phyloP scores from a whole-genome alignment of 1,140 invertebrate species.

The Drosophila orena region DNA sequence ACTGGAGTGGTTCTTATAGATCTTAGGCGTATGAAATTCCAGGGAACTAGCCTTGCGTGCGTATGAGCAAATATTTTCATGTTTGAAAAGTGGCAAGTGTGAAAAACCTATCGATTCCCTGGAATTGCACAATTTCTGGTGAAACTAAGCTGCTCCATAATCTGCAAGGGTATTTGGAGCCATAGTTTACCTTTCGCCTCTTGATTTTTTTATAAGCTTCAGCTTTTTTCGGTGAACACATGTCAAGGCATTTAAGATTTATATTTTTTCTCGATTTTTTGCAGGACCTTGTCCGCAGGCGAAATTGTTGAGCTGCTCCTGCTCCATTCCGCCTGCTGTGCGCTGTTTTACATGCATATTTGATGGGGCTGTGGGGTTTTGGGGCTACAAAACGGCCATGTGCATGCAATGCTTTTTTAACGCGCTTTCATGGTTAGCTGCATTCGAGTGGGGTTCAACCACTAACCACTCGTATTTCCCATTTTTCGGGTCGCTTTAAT shows the following conservation, averaged over 20 bases:
- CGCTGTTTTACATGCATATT: constrained; percentile 55
- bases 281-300: constrained; percentile 17
- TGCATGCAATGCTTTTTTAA: constrained; percentile 66
- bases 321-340: constrained; percentile 26
- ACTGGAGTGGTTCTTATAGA: too few species aligned
- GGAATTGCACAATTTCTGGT: neutral
- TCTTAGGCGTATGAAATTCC: neutral
- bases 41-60: neutral
- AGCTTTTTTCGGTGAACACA: constrained; percentile 67
- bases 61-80: neutral
- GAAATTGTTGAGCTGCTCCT: constrained; percentile 45
- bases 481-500: constrained; percentile 50
- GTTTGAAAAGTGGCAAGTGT: neutral
- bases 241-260: constrained; percentile 80
- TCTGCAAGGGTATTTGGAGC: constrained; percentile 19
- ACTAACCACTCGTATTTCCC: constrained; percentile 1
- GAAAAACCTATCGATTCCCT: neutral
- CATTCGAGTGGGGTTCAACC: constrained; percentile 39
- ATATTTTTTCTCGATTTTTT: constrained; percentile 40
- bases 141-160: constrained; percentile 13
- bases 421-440: constrained; percentile 72
- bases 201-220: constrained; percentile 47
- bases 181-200: constrained; percentile 5
- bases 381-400: constrained; percentile 24
- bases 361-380: constrained; percentile 29